Percentiles rank a stretch among this genome's conserved stretches.
Evolutionary conservation across 1,140 invertebrate genomes (phyloP).

Genomic region (Drosophila mauritiana): DNA sequence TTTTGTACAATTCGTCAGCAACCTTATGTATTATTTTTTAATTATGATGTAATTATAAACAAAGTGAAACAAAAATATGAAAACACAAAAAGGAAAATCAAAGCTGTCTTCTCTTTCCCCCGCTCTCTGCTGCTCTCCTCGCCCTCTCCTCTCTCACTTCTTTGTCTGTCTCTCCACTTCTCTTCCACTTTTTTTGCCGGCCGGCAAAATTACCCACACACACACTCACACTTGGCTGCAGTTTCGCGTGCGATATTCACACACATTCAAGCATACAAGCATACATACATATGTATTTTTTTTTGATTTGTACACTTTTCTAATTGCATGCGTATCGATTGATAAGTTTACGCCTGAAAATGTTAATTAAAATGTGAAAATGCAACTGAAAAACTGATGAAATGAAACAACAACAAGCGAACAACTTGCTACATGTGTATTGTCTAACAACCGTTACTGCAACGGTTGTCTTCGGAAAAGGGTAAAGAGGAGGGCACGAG

Average conservation of each 20-base stretch:
- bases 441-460: constrained; percentile 20
- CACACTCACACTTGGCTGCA: constrained; percentile 29
- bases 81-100: constrained; percentile 76
- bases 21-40: constrained; percentile 83
- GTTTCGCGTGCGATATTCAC: constrained; percentile 25
- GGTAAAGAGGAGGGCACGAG: neutral
- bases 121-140: constrained; percentile 21
- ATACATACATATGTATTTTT: constrained; percentile 40
- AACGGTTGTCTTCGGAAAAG: neutral
- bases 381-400: constrained; percentile 46
- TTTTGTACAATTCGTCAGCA: constrained; percentile 77
- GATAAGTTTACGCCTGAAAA: constrained; percentile 68
- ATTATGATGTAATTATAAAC: constrained; percentile 83
- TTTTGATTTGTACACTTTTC: constrained; percentile 66
- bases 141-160: constrained; percentile 2
- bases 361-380: constrained; percentile 80
- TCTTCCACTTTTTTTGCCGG: constrained; percentile 49
- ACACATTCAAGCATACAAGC: constrained; percentile 19
- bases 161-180: constrained; percentile 2
- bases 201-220: constrained; percentile 47
- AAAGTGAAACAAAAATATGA: constrained; percentile 82
- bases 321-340: constrained; percentile 73
- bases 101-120: constrained; percentile 59
- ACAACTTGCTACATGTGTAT: constrained; percentile 3
- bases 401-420: constrained; percentile 20